phyloP scores from a whole-genome alignment of 2,797 vertebrate genomes.

The Megaceryle alcyon region DNA sequence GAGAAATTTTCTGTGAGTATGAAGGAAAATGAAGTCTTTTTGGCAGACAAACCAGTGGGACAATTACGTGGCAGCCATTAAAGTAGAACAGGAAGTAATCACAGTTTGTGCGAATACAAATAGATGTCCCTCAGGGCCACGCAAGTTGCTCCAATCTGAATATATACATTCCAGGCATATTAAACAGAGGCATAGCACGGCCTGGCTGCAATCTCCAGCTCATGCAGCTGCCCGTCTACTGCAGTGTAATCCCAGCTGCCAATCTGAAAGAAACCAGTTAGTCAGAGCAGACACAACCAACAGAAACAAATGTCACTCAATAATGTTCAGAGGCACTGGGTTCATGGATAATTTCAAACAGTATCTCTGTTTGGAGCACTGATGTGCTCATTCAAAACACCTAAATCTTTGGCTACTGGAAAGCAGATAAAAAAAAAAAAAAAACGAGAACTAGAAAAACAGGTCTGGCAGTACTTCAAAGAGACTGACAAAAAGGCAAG shows the following conservation, averaged over 20 bases:
- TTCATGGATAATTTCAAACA: slow-evolving; percentile 87
- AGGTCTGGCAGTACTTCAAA: slow-evolving; percentile 76
- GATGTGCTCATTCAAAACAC: slow-evolving; percentile 85
- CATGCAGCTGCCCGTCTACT: slow-evolving; percentile 76
- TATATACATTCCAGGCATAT: slow-evolving; percentile 83
- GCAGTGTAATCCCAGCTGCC: slow-evolving; percentile 83
- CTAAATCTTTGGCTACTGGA: slow-evolving; percentile 84
- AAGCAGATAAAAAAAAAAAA: slow-evolving; percentile 76
- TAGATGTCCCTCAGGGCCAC: slow-evolving; percentile 63
- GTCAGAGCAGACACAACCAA: slow-evolving; percentile 83
- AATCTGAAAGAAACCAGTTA: slow-evolving; percentile 87
- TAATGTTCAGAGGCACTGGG: slow-evolving; percentile 80
- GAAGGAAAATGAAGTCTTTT: neutral
- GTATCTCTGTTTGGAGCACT: slow-evolving; percentile 82
- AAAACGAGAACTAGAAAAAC: slow-evolving; percentile 68
- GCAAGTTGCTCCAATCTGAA: slow-evolving; percentile 79
- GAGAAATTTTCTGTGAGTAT: neutral
- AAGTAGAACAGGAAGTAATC: slow-evolving; percentile 86
- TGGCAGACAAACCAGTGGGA: slow-evolving; percentile 20
- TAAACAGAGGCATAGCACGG: slow-evolving; percentile 46
- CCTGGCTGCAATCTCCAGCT: slow-evolving; percentile 70
- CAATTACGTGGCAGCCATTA: slow-evolving; percentile 60
- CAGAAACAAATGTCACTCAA: slow-evolving; percentile 86
- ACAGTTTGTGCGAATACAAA: slow-evolving; percentile 81
- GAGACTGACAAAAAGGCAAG: slow-evolving; percentile 54